Evolutionary conservation across 1,140 invertebrate genomes (phyloP).

Genomic region (Schlechtendalia chinensis): DNA sequence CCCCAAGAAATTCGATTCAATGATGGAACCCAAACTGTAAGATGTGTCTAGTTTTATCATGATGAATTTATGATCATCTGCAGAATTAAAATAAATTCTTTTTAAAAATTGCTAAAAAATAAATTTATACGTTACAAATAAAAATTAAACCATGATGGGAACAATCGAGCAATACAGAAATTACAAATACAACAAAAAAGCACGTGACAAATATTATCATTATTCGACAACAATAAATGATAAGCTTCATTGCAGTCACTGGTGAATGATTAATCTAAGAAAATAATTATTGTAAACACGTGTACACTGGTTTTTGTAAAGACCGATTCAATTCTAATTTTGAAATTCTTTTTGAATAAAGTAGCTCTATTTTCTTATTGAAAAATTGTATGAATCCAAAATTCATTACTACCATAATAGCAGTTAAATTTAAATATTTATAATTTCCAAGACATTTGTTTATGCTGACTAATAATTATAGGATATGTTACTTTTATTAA

Average conservation of each 20-base stretch:
- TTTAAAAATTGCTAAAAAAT: neutral
- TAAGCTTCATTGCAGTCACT: neutral
- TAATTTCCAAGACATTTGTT: no score
- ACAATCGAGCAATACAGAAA: neutral
- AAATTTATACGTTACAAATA: no score
- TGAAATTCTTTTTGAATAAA: no score
- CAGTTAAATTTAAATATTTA: no score
- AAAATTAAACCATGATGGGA: no score
- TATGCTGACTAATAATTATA: no score
- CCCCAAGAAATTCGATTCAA: conserved; percentile 39
- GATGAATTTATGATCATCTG: conserved; percentile 22
- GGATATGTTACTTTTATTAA: no score
- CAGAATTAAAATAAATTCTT: neutral
- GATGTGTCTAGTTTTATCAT: conserved; percentile 47
- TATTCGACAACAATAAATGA: neutral
- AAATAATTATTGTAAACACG: neutral
- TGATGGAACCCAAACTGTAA: conserved; percentile 42
- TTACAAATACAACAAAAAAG: conserved; percentile 4
- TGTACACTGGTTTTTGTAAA: neutral
- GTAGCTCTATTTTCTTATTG: no score
- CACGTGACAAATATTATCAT: conserved; percentile 1
- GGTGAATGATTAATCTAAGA: no score
- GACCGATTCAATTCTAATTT: no score
- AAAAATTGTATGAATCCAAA: no score
- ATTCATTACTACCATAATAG: no score